A percentile compares a stretch with the other conserved stretches of the same genome.
These are phyloP conservation scores for Pachypeltis micranthus DNA, from an alignment of 1,140 invertebrate genomes.

Conservation along the genomic window DNA sequence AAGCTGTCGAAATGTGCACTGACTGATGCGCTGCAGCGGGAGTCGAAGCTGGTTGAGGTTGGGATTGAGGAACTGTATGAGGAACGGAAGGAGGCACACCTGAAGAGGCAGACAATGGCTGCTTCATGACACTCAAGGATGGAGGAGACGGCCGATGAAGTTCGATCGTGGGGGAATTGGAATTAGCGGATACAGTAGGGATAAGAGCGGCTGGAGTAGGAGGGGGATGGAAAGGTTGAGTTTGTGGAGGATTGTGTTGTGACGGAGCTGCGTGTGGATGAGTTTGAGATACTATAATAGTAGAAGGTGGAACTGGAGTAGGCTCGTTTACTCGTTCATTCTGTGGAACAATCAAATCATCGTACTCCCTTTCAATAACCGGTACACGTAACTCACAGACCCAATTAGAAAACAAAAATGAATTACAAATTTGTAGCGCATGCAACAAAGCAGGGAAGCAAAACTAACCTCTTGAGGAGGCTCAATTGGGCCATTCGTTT, in stretches of 20 bases:
- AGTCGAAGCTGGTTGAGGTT: background rate
- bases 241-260: too few relatives aligned
- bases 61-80: too few relatives aligned
- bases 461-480: background rate
- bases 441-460: too few relatives aligned
- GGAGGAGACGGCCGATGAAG: background rate
- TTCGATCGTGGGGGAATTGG: conserved; percentile 13
- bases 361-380: too few relatives aligned
- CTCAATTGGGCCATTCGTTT: background rate
- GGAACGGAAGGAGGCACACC: background rate
- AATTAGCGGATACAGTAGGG: conserved; percentile 15
- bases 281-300: background rate
- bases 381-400: too few relatives aligned
- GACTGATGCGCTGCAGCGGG: background rate
- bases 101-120: background rate
- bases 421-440: too few relatives aligned
- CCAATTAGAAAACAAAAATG: too few relatives aligned
- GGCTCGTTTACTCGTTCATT: background rate
- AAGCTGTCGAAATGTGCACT: background rate
- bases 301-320: background rate
- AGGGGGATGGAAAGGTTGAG: background rate
- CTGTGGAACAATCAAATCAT: background rate
- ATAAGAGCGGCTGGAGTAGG: background rate
- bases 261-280: background rate
- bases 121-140: background rate